These are phyloP conservation scores for Drosophila putrida DNA, from an alignment of 2,888 invertebrate genomes.

Conservation along the genomic window DNA sequence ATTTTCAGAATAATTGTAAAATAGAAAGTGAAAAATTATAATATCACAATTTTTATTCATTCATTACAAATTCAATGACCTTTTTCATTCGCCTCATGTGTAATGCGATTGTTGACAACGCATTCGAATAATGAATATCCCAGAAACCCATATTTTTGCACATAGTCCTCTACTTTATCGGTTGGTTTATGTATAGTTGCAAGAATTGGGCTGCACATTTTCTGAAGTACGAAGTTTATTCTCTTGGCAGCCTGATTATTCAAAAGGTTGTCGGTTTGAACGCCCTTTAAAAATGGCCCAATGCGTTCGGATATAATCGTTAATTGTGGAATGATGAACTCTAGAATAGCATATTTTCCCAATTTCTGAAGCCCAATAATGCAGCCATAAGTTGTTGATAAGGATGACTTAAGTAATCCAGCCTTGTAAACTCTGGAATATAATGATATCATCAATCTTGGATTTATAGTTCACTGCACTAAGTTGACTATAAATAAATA, in stretches of 20 bases:
- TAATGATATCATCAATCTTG: background rate
- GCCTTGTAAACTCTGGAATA: slow-evolving; percentile 36
- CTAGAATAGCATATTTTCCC: slow-evolving; percentile 30
- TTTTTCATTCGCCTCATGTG: slow-evolving; percentile 1
- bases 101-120: slow-evolving; percentile 18
- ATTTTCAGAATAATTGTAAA: no score
- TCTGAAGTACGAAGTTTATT: slow-evolving; percentile 48
- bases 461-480: no score
- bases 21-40: no score
- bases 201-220: slow-evolving; percentile 42
- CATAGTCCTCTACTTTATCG: slow-evolving; percentile 16
- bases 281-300: slow-evolving; percentile 16
- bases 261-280: background rate
- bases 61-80: background rate
- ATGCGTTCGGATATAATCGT: slow-evolving; percentile 31
- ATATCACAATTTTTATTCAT: no score
- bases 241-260: slow-evolving; percentile 22
- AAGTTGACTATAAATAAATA: no score
- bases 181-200: slow-evolving; percentile 10
- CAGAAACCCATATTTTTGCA: slow-evolving; percentile 29
- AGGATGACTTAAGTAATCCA: slow-evolving; percentile 9
- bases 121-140: slow-evolving; percentile 29
- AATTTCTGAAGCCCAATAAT: slow-evolving; percentile 50
- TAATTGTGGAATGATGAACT: slow-evolving; percentile 40
- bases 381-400: slow-evolving; percentile 51